Evolutionary conservation across 2,888 invertebrate species (phyloP).

Genomic region (Antheraea assamensis): DNA sequence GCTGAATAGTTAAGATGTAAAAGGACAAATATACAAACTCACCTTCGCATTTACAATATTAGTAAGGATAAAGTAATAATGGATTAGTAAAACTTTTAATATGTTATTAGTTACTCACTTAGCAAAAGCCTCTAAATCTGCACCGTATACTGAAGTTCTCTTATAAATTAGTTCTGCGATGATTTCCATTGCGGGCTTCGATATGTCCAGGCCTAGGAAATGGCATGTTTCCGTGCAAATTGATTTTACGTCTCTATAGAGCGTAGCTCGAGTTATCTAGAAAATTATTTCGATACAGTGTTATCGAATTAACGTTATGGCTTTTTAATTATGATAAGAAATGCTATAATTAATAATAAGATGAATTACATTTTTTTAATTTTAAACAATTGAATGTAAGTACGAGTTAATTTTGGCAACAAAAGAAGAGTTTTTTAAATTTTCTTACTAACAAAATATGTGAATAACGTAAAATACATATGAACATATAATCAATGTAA

Average conservation of each 20-base stretch:
- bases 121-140: slow-evolving; percentile 85
- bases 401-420: too few relatives aligned
- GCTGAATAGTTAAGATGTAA: too few relatives aligned
- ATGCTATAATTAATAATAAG: neutral
- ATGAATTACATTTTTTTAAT: too few relatives aligned
- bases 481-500: too few relatives aligned
- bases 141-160: slow-evolving; percentile 78
- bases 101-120: slow-evolving; percentile 66
- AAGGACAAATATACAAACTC: too few relatives aligned
- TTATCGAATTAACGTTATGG: neutral
- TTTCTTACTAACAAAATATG: too few relatives aligned
- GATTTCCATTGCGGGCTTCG: slow-evolving; percentile 80
- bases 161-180: slow-evolving; percentile 83
- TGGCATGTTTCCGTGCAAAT: slow-evolving; percentile 81
- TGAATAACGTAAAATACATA: too few relatives aligned
- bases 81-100: neutral
- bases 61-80: neutral
- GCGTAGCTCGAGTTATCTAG: slow-evolving; percentile 81
- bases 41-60: too few relatives aligned
- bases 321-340: neutral
- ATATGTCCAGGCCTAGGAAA: slow-evolving; percentile 74
- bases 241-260: slow-evolving; percentile 79
- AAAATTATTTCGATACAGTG: slow-evolving; percentile 35
- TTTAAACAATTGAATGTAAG: too few relatives aligned
- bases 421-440: too few relatives aligned